Evolutionary conservation across 2,797 vertebrate genomes (phyloP).

Genomic region (Otolemur crassicaudatus): DNA sequence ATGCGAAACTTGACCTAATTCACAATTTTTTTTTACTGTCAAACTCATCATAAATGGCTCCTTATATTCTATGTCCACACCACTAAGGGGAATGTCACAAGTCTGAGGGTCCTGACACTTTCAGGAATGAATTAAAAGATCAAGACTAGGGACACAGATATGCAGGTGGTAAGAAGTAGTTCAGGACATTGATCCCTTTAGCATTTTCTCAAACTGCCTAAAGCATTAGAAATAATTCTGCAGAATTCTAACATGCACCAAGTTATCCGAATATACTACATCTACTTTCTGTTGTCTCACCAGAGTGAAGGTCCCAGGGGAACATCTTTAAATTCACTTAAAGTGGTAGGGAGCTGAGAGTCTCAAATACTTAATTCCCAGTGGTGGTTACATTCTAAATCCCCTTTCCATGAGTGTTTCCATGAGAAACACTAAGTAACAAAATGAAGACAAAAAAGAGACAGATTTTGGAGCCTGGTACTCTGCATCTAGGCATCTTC

Average conservation of each 20-base stretch:
- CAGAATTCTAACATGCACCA: not conserved
- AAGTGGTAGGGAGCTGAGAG: not conserved
- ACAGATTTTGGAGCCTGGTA: slow-evolving; percentile 1
- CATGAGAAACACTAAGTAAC: slow-evolving; percentile 49
- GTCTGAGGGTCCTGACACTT: not conserved
- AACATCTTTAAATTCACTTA: slow-evolving; percentile 33
- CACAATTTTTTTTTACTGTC: not conserved
- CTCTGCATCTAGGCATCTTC: slow-evolving; percentile 67
- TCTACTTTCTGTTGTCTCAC: slow-evolving; percentile 15
- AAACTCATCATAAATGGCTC: not conserved
- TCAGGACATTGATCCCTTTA: not conserved
- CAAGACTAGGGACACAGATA: not conserved
- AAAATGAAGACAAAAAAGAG: slow-evolving; percentile 55
- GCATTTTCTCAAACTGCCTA: not conserved
- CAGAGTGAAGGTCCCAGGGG: not conserved
- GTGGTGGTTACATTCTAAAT: not conserved
- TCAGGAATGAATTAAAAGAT: not conserved
- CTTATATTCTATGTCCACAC: not conserved
- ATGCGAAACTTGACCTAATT: not conserved
- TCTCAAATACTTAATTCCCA: slow-evolving; percentile 32
- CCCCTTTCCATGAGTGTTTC: not conserved
- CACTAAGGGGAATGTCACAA: not conserved
- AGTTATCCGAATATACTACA: not conserved
- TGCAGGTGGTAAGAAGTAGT: not conserved
- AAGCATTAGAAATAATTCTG: slow-evolving; percentile 7